Conservation (phyloP, 2,113 vertebrate species). For the Nothoprocta pentlandii region DNA sequence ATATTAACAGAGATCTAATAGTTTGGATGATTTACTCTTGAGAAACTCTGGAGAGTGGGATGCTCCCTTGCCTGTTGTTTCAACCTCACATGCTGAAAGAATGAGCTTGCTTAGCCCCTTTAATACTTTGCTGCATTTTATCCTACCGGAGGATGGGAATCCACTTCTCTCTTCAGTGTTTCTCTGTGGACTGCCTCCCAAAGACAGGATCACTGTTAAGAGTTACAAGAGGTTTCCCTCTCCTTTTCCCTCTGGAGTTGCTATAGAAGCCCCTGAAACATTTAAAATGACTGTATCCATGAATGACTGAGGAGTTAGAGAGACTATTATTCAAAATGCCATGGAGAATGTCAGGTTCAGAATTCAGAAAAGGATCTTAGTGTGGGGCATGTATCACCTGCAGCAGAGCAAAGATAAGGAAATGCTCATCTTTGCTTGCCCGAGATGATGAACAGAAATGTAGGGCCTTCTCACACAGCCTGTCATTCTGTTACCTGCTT, state of each 20-base stretch:
- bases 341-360: conserved; percentile 53
- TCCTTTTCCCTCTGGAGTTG: background rate
- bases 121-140: conserved; percentile 5
- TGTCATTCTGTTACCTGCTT: conserved; percentile 63
- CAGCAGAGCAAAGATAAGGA: conserved; percentile 68
- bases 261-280: background rate
- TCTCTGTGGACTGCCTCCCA: background rate
- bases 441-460: conserved; percentile 37
- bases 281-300: background rate
- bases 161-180: background rate
- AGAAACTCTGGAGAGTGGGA: conserved; percentile 41
- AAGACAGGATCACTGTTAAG: background rate
- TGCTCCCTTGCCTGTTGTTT: conserved; percentile 27
- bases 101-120: background rate
- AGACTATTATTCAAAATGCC: background rate
- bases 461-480: conserved; percentile 58
- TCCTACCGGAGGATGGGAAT: background rate
- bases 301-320: background rate
- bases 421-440: background rate
- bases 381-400: conserved; percentile 45
- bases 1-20: conserved; percentile 17
- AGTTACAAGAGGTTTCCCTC: background rate
- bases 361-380: conserved; percentile 56
- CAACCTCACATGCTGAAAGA: background rate
- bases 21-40: conserved; percentile 60